These are phyloP conservation scores for Ctenosaura bakeri DNA, from an alignment of 2,797 vertebrate genomes.

Conservation along the genomic window DNA sequence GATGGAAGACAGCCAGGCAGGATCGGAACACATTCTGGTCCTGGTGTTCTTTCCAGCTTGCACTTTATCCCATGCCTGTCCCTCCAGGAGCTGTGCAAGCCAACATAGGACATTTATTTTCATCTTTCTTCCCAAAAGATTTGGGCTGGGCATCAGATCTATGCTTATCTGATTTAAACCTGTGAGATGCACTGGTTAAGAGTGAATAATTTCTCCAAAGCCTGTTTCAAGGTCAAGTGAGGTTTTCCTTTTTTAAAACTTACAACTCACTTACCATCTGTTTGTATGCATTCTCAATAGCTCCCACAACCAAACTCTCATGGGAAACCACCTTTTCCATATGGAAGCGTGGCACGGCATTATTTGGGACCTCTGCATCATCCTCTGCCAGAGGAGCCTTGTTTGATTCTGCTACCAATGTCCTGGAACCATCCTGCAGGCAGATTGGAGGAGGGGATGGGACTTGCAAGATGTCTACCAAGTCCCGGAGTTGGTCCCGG, in stretches of 20 bases:
- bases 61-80: not conserved
- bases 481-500: conserved; percentile 90
- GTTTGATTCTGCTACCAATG: conserved; percentile 73
- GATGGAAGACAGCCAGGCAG: not conserved
- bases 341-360: conserved; percentile 87
- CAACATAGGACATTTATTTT: not conserved
- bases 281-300: conserved; percentile 95
- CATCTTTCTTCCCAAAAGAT: not conserved
- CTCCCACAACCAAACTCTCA: conserved; percentile 93
- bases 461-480: conserved; percentile 91
- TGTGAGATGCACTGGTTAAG: not conserved
- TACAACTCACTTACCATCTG: conserved; percentile 88
- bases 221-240: not conserved
- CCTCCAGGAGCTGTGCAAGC: not conserved
- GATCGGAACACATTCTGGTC: conserved; percentile 6
- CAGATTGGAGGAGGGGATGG: conserved; percentile 89
- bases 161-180: not conserved
- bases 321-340: conserved; percentile 93
- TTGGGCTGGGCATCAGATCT: not conserved
- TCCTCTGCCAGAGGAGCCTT: conserved; percentile 79
- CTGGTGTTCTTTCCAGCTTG: not conserved
- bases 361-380: conserved; percentile 75
- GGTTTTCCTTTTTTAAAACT: not conserved
- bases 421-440: conserved; percentile 80
- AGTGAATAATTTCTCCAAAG: not conserved